These are phyloP conservation scores for Tetanocera ferruginea DNA, from an alignment of 2,888 invertebrate species.

Conservation along the genomic window DNA sequence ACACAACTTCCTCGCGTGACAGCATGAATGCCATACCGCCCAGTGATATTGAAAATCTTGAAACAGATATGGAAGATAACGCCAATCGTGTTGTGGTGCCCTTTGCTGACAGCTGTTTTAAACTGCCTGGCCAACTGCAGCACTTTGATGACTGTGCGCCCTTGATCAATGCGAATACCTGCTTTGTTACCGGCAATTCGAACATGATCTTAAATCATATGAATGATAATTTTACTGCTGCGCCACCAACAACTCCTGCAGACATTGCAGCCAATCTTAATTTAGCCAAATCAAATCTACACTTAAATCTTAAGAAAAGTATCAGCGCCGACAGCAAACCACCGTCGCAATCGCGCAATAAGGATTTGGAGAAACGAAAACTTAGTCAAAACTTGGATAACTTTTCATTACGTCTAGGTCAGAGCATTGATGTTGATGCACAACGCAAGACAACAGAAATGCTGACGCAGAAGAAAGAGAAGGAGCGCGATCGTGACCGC, in stretches of 20 bases:
- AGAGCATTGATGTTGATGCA: constrained; percentile 58
- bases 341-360: constrained; percentile 55
- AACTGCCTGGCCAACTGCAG: background rate
- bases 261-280: constrained; percentile 56
- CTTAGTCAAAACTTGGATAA: constrained; percentile 70
- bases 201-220: constrained; percentile 68
- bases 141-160: constrained; percentile 42
- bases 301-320: constrained; percentile 60
- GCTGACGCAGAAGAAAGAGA: constrained; percentile 52
- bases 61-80: constrained; percentile 68
- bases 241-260: constrained; percentile 40
- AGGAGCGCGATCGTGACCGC: constrained; percentile 46
- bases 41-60: constrained; percentile 67
- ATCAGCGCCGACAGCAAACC: constrained; percentile 34
- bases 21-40: constrained; percentile 68
- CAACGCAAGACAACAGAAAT: constrained; percentile 58
- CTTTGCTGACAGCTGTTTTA: constrained; percentile 57
- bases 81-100: constrained; percentile 60
- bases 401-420: constrained; percentile 67
- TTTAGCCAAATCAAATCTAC: background rate
- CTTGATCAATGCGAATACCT: constrained; percentile 60
- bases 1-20: constrained; percentile 64
- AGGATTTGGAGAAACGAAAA: constrained; percentile 68
- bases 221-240: constrained; percentile 63
- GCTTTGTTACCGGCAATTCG: constrained; percentile 65